Evolutionary conservation across 2,888 invertebrate genomes (phyloP).

Genomic region (Brachycybe producta): DNA sequence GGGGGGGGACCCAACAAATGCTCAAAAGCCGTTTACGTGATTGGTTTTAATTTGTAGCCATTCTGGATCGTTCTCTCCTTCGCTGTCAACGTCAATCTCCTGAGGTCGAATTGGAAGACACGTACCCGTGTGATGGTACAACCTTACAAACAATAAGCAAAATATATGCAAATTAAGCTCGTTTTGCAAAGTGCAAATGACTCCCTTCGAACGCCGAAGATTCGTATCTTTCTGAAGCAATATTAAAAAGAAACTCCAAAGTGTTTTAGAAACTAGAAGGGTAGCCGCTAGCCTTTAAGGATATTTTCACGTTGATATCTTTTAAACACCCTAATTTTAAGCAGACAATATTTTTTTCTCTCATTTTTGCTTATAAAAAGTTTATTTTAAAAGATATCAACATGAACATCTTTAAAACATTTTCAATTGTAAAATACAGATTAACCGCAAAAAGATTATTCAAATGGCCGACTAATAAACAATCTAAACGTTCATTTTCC

Average conservation of each 20-base stretch:
- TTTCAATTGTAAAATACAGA: too few species aligned
- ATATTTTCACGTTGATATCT: too few species aligned
- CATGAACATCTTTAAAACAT: too few species aligned
- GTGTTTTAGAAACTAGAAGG: neutral
- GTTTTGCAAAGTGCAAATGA: conserved; percentile 4
- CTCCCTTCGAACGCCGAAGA: neutral
- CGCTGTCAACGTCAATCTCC: conserved; percentile 85
- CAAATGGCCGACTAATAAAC: too few species aligned
- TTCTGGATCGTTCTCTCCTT: conserved; percentile 84
- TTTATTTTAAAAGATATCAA: too few species aligned
- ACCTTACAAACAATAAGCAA: conserved; percentile 36
- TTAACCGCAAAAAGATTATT: too few species aligned
- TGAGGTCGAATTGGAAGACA: conserved; percentile 87
- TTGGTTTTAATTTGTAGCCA: conserved; percentile 88
- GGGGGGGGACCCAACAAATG: neutral
- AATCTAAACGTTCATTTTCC: too few species aligned
- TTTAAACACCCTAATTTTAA: too few species aligned
- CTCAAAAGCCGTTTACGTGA: conserved; percentile 38
- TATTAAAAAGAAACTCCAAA: conserved; percentile 24
- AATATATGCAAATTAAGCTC: neutral
- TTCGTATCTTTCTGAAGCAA: neutral
- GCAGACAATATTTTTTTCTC: too few species aligned
- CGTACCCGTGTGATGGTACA: conserved; percentile 89
- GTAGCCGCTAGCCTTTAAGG: neutral
- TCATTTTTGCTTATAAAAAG: too few species aligned